phyloP scores from a whole-genome alignment of 2,797 vertebrate genomes.

The Apogon hyalosoma region DNA sequence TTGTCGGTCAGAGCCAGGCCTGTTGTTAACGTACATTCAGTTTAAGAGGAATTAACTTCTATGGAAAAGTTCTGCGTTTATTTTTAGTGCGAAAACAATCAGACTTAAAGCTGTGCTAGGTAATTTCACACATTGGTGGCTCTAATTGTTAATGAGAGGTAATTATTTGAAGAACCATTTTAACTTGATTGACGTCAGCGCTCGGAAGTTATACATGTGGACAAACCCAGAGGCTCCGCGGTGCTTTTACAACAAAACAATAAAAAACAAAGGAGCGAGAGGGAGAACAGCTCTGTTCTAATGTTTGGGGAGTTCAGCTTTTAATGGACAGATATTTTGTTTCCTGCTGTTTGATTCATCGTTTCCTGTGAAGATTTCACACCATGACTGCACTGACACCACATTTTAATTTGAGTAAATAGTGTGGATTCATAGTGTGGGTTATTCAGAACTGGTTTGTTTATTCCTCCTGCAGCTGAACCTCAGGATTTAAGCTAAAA shows the following conservation, averaged over 20 bases:
- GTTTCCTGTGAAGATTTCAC: slow-evolving; percentile 36
- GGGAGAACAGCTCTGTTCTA: slow-evolving; percentile 3
- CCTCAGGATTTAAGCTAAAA: slow-evolving; percentile 13
- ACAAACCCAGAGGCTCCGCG: slow-evolving; percentile 25
- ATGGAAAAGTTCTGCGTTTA: slow-evolving; percentile 43
- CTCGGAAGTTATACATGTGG: slow-evolving; percentile 38
- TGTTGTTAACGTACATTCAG: slow-evolving; percentile 5
- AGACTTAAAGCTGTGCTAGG: slow-evolving; percentile 37
- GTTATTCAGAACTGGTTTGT: slow-evolving; percentile 13
- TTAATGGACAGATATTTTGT: slow-evolving; percentile 34
- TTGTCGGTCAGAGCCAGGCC: neutral
- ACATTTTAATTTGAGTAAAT: slow-evolving; percentile 34
- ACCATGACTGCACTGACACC: slow-evolving; percentile 31
- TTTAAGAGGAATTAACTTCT: slow-evolving; percentile 13
- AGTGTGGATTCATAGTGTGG: slow-evolving; percentile 19
- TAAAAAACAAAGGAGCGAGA: slow-evolving; percentile 6
- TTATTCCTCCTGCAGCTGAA: slow-evolving; percentile 25
- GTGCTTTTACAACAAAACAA: slow-evolving; percentile 10
- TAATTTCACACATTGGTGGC: slow-evolving; percentile 71
- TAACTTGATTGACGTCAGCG: slow-evolving; percentile 52
- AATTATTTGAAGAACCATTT: slow-evolving; percentile 60
- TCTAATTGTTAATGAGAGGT: slow-evolving; percentile 55
- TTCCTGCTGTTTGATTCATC: slow-evolving; percentile 39
- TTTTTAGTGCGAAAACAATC: slow-evolving; percentile 58
- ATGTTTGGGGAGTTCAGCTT: slow-evolving; percentile 25